A percentile compares a stretch with the other conserved stretches of the same genome.
Conservation (phyloP, 2,113 vertebrate species). For the Hucho hucho region DNA sequence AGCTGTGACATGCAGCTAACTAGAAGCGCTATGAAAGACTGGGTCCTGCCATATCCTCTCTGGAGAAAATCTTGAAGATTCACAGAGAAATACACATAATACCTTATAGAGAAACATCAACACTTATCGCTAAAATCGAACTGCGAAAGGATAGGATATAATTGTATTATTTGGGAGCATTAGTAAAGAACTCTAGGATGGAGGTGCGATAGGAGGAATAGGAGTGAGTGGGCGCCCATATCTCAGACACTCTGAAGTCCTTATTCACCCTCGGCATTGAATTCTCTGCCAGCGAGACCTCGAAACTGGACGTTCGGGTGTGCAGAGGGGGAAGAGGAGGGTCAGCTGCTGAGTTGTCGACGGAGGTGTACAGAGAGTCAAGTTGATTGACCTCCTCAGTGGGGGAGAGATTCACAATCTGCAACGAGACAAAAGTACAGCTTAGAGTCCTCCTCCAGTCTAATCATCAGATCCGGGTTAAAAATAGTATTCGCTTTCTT, state of each 20-base stretch:
- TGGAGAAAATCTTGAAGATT: constrained; percentile 41
- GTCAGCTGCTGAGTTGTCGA: constrained; percentile 74
- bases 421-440: constrained; percentile 55
- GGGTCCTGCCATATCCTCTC: constrained; percentile 43
- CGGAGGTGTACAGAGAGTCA: constrained; percentile 77
- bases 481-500: neutral
- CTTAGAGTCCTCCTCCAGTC: neutral
- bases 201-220: constrained; percentile 57
- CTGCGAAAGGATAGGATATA: constrained; percentile 25
- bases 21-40: constrained; percentile 29
- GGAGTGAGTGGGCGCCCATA: constrained; percentile 66
- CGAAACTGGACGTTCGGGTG: constrained; percentile 80
- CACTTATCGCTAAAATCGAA: constrained; percentile 29
- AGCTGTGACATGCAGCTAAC: constrained; percentile 49
- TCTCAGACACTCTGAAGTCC: constrained; percentile 82
- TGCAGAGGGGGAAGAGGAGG: constrained; percentile 77
- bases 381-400: constrained; percentile 81
- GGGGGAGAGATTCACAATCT: constrained; percentile 88
- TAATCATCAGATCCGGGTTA: neutral
- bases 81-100: constrained; percentile 15
- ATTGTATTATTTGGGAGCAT: constrained; percentile 64
- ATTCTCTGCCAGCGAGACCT: constrained; percentile 80
- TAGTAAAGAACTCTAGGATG: constrained; percentile 72
- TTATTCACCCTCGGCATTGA: constrained; percentile 90
- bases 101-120: constrained; percentile 42